A percentile compares a stretch with the other conserved stretches of the same genome.
phyloP scores from a whole-genome alignment of 1,140 invertebrate genomes.

The Ephestia elutella region DNA sequence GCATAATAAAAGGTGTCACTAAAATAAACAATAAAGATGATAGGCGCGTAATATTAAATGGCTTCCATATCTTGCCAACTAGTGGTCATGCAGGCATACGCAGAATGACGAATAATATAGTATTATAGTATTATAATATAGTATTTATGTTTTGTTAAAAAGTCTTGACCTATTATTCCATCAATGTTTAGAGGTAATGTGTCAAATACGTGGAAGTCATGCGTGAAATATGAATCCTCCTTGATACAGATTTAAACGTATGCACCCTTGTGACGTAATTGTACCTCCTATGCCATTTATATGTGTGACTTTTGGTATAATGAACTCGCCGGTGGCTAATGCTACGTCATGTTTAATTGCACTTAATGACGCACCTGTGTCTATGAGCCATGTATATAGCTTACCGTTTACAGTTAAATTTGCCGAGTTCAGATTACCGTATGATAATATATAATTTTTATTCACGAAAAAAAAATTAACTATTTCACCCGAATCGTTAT shows the following conservation, averaged over 20 bases:
- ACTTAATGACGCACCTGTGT: constrained; percentile 20
- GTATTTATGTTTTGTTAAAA: too few relatives aligned
- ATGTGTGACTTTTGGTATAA: constrained; percentile 6
- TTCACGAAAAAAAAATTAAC: too few relatives aligned
- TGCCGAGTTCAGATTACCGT: too few relatives aligned
- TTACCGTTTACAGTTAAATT: too few relatives aligned
- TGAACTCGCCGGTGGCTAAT: neutral
- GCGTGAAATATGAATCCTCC: neutral
- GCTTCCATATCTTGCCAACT: too few relatives aligned
- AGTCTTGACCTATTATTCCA: too few relatives aligned
- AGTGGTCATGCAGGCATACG: neutral
- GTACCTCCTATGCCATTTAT: constrained; percentile 18
- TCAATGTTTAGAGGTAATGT: neutral
- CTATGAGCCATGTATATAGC: constrained; percentile 16
- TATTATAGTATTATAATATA: too few relatives aligned
- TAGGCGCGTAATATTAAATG: too few relatives aligned
- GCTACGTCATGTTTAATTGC: constrained; percentile 12
- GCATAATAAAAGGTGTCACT: too few relatives aligned
- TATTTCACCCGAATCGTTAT: too few relatives aligned
- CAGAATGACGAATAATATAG: constrained; percentile 1
- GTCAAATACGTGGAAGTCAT: constrained; percentile 14
- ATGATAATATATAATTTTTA: too few relatives aligned
- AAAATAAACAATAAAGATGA: too few relatives aligned
- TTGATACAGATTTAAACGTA: constrained; percentile 7
- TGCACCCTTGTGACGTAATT: constrained; percentile 1